Percentiles rank a stretch among this genome's conserved stretches.
These are phyloP conservation scores for Anhinga anhinga DNA, from an alignment of 2,113 vertebrate species.

Conservation along the genomic window DNA sequence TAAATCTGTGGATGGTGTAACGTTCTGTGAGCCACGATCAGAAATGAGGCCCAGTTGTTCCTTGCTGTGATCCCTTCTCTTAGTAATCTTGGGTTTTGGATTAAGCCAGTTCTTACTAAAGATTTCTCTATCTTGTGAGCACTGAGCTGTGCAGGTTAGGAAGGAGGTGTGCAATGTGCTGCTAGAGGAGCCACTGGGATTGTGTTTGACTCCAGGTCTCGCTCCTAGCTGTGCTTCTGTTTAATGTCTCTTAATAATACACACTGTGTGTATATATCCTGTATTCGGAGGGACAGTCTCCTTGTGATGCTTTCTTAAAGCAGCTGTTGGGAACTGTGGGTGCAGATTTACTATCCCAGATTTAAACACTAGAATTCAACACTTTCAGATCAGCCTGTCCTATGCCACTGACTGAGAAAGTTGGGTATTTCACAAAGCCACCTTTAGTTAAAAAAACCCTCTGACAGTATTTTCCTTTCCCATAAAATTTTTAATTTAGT, in stretches of 20 bases:
- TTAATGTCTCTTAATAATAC: neutral
- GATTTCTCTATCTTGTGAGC: neutral
- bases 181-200: neutral
- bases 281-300: neutral
- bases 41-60: neutral
- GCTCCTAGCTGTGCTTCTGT: neutral
- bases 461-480: neutral
- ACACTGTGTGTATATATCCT: neutral
- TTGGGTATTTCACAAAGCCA: neutral
- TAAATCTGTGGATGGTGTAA: neutral
- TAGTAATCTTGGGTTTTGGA: neutral
- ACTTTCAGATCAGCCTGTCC: neutral
- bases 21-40: fast-evolving
- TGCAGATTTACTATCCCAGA: neutral
- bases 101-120: neutral
- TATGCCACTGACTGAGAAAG: neutral
- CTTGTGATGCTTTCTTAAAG: neutral
- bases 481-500: neutral
- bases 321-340: neutral
- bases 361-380: neutral
- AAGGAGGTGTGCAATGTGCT: neutral
- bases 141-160: neutral
- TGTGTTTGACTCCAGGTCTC: neutral
- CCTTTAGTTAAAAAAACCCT: neutral
- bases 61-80: neutral